Evolutionary conservation across 2,113 vertebrate species (phyloP).

Genomic region (Elgaria multicarinata): DNA sequence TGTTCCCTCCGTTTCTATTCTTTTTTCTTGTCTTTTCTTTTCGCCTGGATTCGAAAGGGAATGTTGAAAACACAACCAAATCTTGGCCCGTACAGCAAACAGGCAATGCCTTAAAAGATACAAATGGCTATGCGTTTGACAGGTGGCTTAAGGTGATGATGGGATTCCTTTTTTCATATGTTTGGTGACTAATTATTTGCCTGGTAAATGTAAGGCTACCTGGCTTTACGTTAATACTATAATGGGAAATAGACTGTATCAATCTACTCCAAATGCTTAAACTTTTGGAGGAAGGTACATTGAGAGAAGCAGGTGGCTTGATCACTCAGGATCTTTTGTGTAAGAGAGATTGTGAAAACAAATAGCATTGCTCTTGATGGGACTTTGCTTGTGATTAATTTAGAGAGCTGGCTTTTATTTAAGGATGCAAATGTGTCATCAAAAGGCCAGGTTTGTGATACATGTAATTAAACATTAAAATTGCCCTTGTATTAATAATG

Average conservation of each 20-base stretch:
- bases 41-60: slow-evolving; percentile 11
- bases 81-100: slow-evolving; percentile 26
- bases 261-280: slow-evolving; percentile 30
- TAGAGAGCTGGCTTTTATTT: not conserved
- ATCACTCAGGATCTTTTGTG: slow-evolving; percentile 8
- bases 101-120: slow-evolving; percentile 29
- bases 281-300: slow-evolving; percentile 16
- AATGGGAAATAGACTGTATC: slow-evolving; percentile 31
- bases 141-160: slow-evolving; percentile 42
- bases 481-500: not conserved
- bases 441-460: not conserved
- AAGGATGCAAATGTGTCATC: not conserved
- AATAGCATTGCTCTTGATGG: slow-evolving; percentile 26
- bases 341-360: slow-evolving; percentile 32
- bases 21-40: too few species aligned
- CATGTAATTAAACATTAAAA: not conserved
- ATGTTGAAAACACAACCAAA: slow-evolving; percentile 24
- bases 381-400: slow-evolving; percentile 11
- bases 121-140: slow-evolving; percentile 35
- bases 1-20: slow-evolving; percentile 1
- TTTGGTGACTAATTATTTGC: slow-evolving; percentile 48
- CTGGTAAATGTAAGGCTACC: slow-evolving; percentile 44
- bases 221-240: slow-evolving; percentile 40
- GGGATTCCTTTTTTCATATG: slow-evolving; percentile 29
- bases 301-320: slow-evolving; percentile 24